Conservation (phyloP, 64 coral and sea anemone species). For the Catalaphyllia jardinei region DNA sequence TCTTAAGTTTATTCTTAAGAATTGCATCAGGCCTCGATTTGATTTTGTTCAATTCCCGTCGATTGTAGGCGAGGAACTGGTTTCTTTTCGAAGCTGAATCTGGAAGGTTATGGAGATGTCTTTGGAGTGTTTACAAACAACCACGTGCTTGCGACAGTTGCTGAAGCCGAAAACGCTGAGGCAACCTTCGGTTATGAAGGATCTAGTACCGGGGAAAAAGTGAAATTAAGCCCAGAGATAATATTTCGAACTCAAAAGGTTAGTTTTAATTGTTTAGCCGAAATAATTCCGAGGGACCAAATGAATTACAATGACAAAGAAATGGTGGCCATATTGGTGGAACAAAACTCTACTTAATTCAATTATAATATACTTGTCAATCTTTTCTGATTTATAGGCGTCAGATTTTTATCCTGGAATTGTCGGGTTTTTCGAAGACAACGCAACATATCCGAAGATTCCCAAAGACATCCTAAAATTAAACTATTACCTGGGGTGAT, state of each 20-base stretch:
- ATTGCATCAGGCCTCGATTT: neutral
- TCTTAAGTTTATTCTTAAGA: neutral
- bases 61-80: conserved; percentile 74
- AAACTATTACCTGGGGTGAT: too few relatives aligned
- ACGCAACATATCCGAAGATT: too few relatives aligned
- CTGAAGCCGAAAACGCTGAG: conserved; percentile 46
- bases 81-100: conserved; percentile 56
- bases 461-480: too few relatives aligned
- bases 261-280: neutral
- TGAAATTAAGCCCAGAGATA: conserved; percentile 59
- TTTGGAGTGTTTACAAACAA: conserved; percentile 88
- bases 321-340: too few relatives aligned
- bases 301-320: too few relatives aligned
- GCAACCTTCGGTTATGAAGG: conserved; percentile 77
- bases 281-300: neutral
- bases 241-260: conserved; percentile 84
- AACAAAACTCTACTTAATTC: too few relatives aligned
- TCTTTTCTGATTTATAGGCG: too few relatives aligned
- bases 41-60: neutral
- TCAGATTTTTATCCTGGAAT: too few relatives aligned
- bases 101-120: neutral
- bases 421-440: too few relatives aligned
- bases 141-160: conserved; percentile 59
- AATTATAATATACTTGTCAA: too few relatives aligned
- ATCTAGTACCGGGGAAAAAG: neutral